These are phyloP conservation scores for Aurelia aurita complex sp. Pacific DNA, from an alignment of 30 jellyfish, hydroid and myxozoan species.

Conservation along the genomic window DNA sequence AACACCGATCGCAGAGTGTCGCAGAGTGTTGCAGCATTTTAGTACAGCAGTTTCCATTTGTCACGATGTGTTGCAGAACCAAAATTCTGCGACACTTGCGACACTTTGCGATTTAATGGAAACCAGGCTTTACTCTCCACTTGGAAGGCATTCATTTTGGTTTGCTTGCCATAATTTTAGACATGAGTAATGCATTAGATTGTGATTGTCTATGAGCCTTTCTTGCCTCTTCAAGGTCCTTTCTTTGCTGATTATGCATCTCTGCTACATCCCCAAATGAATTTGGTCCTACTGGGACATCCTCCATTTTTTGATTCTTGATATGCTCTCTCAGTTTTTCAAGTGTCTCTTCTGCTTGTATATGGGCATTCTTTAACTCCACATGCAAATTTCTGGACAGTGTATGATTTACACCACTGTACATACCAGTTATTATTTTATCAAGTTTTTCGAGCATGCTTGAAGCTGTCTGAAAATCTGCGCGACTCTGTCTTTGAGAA, in stretches of 20 bases:
- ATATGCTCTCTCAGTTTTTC: conserved; percentile 33
- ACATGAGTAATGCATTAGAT: conserved; percentile 41
- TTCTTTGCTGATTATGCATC: conserved; percentile 41
- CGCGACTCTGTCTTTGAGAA: conserved; percentile 54
- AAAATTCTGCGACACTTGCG: too few species aligned
- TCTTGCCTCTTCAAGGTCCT: conserved; percentile 51
- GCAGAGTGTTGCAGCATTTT: too few species aligned
- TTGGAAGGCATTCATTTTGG: background rate
- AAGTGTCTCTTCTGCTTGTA: conserved; percentile 40
- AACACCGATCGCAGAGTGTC: too few species aligned
- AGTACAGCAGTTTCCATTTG: too few species aligned
- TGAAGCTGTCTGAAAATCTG: conserved; percentile 56
- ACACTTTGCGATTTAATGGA: too few species aligned
- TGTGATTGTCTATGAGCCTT: conserved; percentile 37
- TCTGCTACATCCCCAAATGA: conserved; percentile 41
- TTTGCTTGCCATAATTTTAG: conserved; percentile 22
- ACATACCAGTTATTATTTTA: conserved; percentile 48
- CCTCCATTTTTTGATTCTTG: conserved; percentile 42
- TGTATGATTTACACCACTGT: conserved; percentile 48
- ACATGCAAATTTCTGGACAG: conserved; percentile 33
- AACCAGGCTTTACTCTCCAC: too few species aligned
- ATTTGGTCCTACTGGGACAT: conserved; percentile 56
- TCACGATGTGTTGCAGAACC: too few species aligned
- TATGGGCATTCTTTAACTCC: conserved; percentile 36
- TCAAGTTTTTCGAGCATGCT: conserved; percentile 43